Evolutionary conservation across 2,797 vertebrate genomes (phyloP), one percentile per base, ranked within the genome.

Genomic region (Acanthopagrus latus): DNA sequence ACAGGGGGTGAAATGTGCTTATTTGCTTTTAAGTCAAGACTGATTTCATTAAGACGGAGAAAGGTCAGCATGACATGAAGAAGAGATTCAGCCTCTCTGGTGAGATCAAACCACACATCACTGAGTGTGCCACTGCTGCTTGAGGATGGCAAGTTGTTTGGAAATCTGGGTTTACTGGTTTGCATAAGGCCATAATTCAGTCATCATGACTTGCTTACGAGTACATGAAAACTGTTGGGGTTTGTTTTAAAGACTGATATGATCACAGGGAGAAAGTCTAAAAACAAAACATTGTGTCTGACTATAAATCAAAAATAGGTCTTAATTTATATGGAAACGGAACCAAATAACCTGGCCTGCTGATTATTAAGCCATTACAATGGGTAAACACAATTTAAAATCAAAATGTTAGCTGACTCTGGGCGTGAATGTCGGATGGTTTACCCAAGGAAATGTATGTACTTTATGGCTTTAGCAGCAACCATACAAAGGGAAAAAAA

Each of bases 11-110:
- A 97, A 96, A 97, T 96, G 95, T 95, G 96, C 94, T 95, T 96
- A 95, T 97, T 97, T 97, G 95, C 96, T 97, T 97, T 96, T 93
- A 79, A 96, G 96, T 95, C 94, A 93, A 92, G 95, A 94, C 95
- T 94, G 96, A 95, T 96, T 97, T 97, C 94, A 95, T 97, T 96
- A 96, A 94, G 95, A 93, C 91, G 92, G 80, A 84, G 95, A 97
- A 98, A 97, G 96, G 97, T 97, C 96, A 97, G 88, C 92, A 82
- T 66, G 95, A 97, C 95, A 96, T 52, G 13, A 89, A 88, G 91
- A 87, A 86, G 74, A 86, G 91, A 94, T 94, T 93, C 94, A 92
- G 92, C 88, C 80, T 88, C 55, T 54, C 48, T 54, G 59, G 43
- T 62, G 59, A 81, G 65, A 82, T 78, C 73, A 68, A 83, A 78